A percentile compares a stretch with the other conserved stretches of the same genome.
These are phyloP conservation scores for Torymus auratus DNA, from an alignment of 2,888 invertebrate genomes.

Conservation along the genomic window DNA sequence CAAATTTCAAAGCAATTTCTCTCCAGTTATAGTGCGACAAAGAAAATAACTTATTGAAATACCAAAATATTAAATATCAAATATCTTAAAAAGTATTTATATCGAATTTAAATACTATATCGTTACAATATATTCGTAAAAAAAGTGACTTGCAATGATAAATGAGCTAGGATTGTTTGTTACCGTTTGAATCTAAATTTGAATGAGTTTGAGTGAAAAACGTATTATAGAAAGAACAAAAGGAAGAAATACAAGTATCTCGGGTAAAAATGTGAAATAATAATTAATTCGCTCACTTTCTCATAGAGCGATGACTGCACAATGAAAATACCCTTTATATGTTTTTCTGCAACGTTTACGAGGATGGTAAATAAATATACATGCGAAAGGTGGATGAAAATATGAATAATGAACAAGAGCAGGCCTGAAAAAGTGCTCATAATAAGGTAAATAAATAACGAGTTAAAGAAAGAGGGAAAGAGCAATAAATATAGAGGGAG, in stretches of 20 bases:
- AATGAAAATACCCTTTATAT: slow-evolving; percentile 30
- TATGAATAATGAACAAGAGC: slow-evolving; percentile 35
- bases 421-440: slow-evolving; percentile 11
- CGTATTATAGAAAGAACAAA: slow-evolving; percentile 1
- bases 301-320: neutral
- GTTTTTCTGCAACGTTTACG: slow-evolving; percentile 53
- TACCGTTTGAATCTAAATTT: neutral
- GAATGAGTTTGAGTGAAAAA: neutral
- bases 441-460: slow-evolving; percentile 41
- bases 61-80: too few species aligned
- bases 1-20: too few species aligned
- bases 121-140: too few species aligned
- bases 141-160: too few species aligned
- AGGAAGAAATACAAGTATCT: neutral
- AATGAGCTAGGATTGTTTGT: too few species aligned
- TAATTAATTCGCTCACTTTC: neutral
- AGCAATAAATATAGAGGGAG: slow-evolving; percentile 30
- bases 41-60: too few species aligned
- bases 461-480: slow-evolving; percentile 38
- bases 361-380: slow-evolving; percentile 40
- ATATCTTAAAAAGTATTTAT: too few species aligned
- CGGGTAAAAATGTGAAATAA: neutral
- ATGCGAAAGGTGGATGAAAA: slow-evolving; percentile 18
- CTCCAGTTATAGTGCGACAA: too few species aligned
- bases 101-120: too few species aligned